phyloP scores from a whole-genome alignment of 1,140 invertebrate genomes.

The Xylocopa sonorina region DNA sequence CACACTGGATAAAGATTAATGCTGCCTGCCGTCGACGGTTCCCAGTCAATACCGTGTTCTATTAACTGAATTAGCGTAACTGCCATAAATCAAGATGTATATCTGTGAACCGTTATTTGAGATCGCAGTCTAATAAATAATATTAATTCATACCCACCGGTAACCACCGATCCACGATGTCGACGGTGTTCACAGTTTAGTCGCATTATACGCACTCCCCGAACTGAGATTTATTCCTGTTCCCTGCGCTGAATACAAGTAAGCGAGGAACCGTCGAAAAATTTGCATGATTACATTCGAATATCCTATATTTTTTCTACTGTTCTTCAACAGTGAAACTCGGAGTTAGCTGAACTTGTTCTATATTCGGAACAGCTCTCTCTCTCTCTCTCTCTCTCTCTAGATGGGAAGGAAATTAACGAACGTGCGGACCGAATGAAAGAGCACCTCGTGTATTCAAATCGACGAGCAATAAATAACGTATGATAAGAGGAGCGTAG shows the following conservation, averaged over 20 bases:
- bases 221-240: conserved; percentile 30
- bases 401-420: no score
- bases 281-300: neutral
- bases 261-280: neutral
- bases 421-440: no score
- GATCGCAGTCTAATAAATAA: conserved; percentile 29
- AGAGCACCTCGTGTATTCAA: neutral
- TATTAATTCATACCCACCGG: conserved; percentile 17
- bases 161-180: neutral
- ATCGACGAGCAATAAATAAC: conserved; percentile 21
- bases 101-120: conserved; percentile 2
- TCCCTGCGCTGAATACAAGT: neutral
- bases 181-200: conserved; percentile 19
- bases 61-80: conserved; percentile 30
- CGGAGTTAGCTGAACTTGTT: no score
- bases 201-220: neutral
- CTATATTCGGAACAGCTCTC: no score
- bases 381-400: no score
- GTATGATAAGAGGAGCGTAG: conserved; percentile 1
- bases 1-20: neutral
- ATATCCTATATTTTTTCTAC: neutral
- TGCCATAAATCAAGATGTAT: conserved; percentile 35
- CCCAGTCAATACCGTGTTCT: conserved; percentile 11
- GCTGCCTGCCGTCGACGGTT: neutral
- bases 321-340: no score